Base-by-base conservation (phyloP, 64 coral and sea anemone species). In the Stichodactyla helianthus region DNA sequence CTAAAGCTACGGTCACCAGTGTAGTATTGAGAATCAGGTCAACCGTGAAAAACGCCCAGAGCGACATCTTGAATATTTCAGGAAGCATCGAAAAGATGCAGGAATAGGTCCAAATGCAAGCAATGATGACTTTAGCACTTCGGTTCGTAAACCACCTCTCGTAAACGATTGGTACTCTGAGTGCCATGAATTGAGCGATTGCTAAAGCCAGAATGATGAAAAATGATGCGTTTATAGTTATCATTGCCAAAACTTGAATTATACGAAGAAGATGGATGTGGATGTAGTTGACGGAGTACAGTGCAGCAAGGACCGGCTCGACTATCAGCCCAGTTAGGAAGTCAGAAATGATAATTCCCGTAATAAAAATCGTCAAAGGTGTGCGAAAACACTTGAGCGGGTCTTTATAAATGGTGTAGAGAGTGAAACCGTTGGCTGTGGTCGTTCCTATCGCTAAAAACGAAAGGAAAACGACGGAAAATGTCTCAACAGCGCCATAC, bases 181-280 rank as follows among this genome's bases (percentile, higher is more conserved):
- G 85, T 10, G 87, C 60, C 20, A 97, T 55, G 52, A 91, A 68
- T 84, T 97, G 95, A 59, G 87, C 87, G 2, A 88, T 77, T 4
- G 88, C 87, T 23, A 97, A 50, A 5, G 88, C 89, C 20, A 97
- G 18, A 25, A 97, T 88, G 70, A 91, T 93, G 23, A 93, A 85
- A 25, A 97, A 97, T 0, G 95, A 97, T 8, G 80, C 83, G 13
- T 88, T 97, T 52, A 97, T 86, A 10, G 90, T 97, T 31, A 97
- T 71, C 18, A 86, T 86, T 31, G 86, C 76, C 11, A 97, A 61
- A 5, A 82, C 82, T 85, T 97, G 88, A 0, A 89, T 58, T 7
- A 68, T 88, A 25, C 95, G 95, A 20, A 91, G 14, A 7, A 97
- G 70, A 4, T 44, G 25, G 10, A 82, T 82, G 27, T 74, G 77